phyloP scores from a whole-genome alignment of 1,140 invertebrate species.

The Drosophila ficusphila region DNA sequence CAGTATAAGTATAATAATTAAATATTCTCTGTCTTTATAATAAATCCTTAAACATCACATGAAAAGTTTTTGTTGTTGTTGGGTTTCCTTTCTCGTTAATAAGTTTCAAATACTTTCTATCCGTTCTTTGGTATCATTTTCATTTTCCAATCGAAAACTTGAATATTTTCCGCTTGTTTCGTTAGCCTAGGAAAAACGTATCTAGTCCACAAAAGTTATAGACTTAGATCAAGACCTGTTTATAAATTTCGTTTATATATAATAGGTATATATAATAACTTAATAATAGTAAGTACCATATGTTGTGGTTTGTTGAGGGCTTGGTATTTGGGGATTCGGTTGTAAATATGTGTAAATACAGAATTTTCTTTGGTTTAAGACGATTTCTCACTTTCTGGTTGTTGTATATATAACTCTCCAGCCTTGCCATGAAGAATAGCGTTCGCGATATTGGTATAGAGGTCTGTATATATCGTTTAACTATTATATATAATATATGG shows the following conservation, averaged over 20 bases:
- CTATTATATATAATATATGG: constrained; percentile 46
- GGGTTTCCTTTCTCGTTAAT: constrained; percentile 26
- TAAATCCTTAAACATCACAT: constrained; percentile 79
- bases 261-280: constrained; percentile 49
- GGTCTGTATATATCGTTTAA: constrained; percentile 48
- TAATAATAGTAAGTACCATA: constrained; percentile 50
- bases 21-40: constrained; percentile 56
- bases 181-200: constrained; percentile 66
- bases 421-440: constrained; percentile 60
- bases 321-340: constrained; percentile 23
- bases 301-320: constrained; percentile 45
- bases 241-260: constrained; percentile 64
- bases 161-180: constrained; percentile 24
- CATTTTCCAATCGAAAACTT: constrained; percentile 28
- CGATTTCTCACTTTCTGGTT: constrained; percentile 43
- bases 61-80: constrained; percentile 66
- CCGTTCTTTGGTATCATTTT: constrained; percentile 44
- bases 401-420: constrained; percentile 58
- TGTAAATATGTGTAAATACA: constrained; percentile 67
- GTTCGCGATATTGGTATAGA: constrained; percentile 61
- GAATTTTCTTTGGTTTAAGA: constrained; percentile 45
- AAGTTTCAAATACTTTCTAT: constrained; percentile 35
- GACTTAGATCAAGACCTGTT: constrained; percentile 79
- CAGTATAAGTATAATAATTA: constrained; percentile 69
- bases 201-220: constrained; percentile 76